These are phyloP conservation scores for Glyptemys insculpta DNA, from an alignment of 2,797 vertebrate species.

Conservation along the genomic window DNA sequence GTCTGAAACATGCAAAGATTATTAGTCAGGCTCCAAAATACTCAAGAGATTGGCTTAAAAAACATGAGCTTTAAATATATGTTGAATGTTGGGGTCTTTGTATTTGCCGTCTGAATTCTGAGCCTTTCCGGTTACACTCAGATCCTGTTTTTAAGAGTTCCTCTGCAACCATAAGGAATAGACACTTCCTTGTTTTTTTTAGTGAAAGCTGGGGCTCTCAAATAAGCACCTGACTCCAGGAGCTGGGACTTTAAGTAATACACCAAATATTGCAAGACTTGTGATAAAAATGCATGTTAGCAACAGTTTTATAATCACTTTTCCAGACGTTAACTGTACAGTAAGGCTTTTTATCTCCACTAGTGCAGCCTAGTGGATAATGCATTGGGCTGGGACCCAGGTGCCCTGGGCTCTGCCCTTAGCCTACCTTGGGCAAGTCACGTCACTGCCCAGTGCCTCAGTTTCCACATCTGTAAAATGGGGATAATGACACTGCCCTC, in stretches of 20 bases:
- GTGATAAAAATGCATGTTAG: neutral
- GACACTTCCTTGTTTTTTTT: too few relatives aligned
- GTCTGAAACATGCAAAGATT: neutral
- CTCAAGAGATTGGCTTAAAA: neutral
- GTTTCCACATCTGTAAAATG: too few relatives aligned
- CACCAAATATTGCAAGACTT: neutral
- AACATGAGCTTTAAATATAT: neutral
- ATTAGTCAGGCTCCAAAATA: neutral
- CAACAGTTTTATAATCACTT: neutral
- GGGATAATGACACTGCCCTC: too few relatives aligned
- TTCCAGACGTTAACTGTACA: neutral
- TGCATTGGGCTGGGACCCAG: neutral
- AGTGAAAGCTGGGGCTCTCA: neutral
- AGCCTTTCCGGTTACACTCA: neutral
- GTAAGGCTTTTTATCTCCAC: neutral
- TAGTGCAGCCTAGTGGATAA: neutral
- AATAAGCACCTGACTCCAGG: neutral
- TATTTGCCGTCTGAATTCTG: neutral
- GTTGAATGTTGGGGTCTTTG: neutral
- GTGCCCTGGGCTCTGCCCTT: neutral
- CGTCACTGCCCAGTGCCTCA: neutral
- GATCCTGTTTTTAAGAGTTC: too few relatives aligned
- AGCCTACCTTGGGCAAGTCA: neutral
- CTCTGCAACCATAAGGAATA: neutral
- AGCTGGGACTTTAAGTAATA: neutral